Percentiles rank a stretch among this genome's conserved stretches.
phyloP scores from a whole-genome alignment of 2,888 invertebrate genomes.

The Lasius fuliginosus region DNA sequence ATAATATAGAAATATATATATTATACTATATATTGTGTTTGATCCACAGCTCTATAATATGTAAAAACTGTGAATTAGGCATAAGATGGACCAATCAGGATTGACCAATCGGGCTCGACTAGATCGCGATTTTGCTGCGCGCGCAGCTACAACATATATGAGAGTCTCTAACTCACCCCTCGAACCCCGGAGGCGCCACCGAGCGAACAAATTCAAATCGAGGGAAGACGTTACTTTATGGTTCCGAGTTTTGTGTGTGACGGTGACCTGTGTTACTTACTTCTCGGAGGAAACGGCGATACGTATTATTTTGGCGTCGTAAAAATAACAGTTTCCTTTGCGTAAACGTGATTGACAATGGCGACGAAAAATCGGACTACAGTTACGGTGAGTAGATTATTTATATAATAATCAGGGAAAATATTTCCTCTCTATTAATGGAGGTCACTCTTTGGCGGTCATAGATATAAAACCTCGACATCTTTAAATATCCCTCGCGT shows the following conservation, averaged over 20 bases:
- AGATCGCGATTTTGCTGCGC: no score
- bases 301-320: not conserved
- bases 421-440: not conserved
- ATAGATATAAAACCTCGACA: constrained; percentile 57
- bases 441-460: not conserved
- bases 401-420: not conserved
- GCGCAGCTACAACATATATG: no score
- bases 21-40: no score
- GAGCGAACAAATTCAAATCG: constrained; percentile 83
- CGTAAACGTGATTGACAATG: constrained; percentile 71
- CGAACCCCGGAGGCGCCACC: constrained; percentile 37
- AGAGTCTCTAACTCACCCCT: not conserved
- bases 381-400: constrained; percentile 76
- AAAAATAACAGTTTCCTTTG: not conserved
- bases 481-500: constrained; percentile 79
- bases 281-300: constrained; percentile 30
- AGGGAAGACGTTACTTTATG: constrained; percentile 78
- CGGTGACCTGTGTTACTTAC: constrained; percentile 61
- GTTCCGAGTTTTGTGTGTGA: constrained; percentile 65
- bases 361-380: constrained; percentile 81
- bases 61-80: no score
- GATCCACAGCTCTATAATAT: no score
- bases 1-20: no score
- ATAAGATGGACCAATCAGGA: no score
- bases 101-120: no score